phyloP scores from a whole-genome alignment of 53 echinoderm and acorn worm species.

The Crossaster papposus region DNA sequence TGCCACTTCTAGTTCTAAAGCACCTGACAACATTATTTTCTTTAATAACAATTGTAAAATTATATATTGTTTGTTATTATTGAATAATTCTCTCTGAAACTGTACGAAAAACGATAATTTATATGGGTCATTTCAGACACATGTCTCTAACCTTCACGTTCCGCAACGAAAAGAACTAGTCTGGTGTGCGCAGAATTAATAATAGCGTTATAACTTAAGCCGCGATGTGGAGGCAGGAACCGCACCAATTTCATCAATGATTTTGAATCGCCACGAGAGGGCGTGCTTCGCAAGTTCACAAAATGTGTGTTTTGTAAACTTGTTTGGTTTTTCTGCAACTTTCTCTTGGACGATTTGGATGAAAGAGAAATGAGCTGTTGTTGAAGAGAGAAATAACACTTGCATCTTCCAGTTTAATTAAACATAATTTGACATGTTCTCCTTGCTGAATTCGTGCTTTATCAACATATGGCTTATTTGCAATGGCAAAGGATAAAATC shows the following conservation, averaged over 20 bases:
- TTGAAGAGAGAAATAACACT: too few relatives aligned
- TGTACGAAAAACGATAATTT: not conserved
- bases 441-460: too few relatives aligned
- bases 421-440: too few relatives aligned
- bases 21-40: not conserved
- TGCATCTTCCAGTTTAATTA: too few relatives aligned
- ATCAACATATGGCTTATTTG: too few relatives aligned
- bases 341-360: too few relatives aligned
- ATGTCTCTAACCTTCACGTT: slow-evolving; percentile 26
- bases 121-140: not conserved
- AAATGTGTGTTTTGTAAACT: too few relatives aligned
- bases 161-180: slow-evolving; percentile 55
- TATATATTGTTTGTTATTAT: not conserved
- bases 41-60: not conserved
- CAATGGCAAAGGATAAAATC: too few relatives aligned
- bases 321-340: too few relatives aligned
- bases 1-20: not conserved
- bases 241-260: not conserved
- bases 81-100: not conserved
- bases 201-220: not conserved
- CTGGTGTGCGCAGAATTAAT: slow-evolving; percentile 2
- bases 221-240: slow-evolving; percentile 23
- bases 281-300: not conserved
- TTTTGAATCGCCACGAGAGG: slow-evolving; percentile 36
- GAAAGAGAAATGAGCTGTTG: too few relatives aligned